A percentile compares a stretch with the other conserved stretches of the same genome.
Conservation (phyloP, 1,140 invertebrate genomes). For the Drosophila lacertosa region DNA sequence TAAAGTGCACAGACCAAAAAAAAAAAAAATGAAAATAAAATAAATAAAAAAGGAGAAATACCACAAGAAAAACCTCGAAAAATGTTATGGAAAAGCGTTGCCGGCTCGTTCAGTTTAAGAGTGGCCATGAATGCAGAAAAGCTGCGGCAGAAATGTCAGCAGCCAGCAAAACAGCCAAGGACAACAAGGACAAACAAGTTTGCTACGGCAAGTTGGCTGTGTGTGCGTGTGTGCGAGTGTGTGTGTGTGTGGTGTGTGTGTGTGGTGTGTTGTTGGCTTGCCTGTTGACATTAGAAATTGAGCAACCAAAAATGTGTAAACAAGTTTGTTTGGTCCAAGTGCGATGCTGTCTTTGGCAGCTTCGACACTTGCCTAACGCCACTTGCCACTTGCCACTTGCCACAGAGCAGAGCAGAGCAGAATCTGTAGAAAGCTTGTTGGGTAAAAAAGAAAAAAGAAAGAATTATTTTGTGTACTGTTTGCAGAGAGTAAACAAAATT, state of each 20-base stretch:
- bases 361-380: conserved; percentile 26
- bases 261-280: conserved; percentile 57
- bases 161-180: conserved; percentile 56
- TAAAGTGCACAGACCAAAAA: conserved; percentile 38
- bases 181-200: conserved; percentile 60
- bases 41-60: not conserved
- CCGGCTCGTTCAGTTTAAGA: conserved; percentile 26
- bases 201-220: conserved; percentile 14
- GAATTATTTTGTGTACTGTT: conserved; percentile 45
- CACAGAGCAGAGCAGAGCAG: conserved; percentile 12
- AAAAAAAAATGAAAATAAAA: too few species aligned
- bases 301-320: conserved; percentile 82
- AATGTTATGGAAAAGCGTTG: conserved; percentile 11
- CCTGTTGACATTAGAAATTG: conserved; percentile 80
- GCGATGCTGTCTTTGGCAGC: conserved; percentile 65
- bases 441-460: too few species aligned
- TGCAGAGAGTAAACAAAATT: conserved; percentile 32
- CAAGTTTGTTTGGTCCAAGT: conserved; percentile 76
- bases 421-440: conserved; percentile 37
- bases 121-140: conserved; percentile 44
- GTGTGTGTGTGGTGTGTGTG: conserved; percentile 27
- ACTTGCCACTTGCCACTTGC: conserved; percentile 31
- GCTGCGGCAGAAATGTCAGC: conserved; percentile 33
- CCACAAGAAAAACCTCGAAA: conserved; percentile 14
- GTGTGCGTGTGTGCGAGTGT: conserved; percentile 12